These are phyloP conservation scores for Pristionchus pacificus DNA, from an alignment of 1,140 invertebrate genomes.

Conservation along the genomic window DNA sequence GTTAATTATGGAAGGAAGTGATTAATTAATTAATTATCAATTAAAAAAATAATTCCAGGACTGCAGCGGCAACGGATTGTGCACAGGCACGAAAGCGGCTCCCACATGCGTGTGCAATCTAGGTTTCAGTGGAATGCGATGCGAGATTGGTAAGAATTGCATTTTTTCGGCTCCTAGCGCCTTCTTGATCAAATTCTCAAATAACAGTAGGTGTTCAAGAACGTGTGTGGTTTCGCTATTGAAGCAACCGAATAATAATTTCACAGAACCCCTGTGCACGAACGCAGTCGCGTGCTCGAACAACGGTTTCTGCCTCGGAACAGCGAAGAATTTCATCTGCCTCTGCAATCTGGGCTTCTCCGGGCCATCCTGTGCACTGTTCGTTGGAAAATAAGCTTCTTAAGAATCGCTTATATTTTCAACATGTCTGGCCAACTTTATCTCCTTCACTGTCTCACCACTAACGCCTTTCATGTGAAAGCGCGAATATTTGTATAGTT, in stretches of 20 bases:
- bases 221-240: background rate
- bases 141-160: conserved; percentile 24
- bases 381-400: background rate
- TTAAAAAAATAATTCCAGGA: too few relatives aligned
- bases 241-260: background rate
- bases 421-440: too few relatives aligned
- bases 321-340: conserved; percentile 34
- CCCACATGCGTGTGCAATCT: conserved; percentile 33
- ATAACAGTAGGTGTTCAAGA: too few relatives aligned
- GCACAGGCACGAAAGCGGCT: conserved; percentile 36
- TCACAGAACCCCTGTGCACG: conserved; percentile 34
- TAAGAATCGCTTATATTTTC: too few relatives aligned
- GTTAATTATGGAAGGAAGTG: too few relatives aligned
- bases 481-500: too few relatives aligned
- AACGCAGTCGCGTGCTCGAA: conserved; percentile 28
- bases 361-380: background rate
- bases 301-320: conserved; percentile 37
- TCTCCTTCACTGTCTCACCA: too few relatives aligned
- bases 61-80: conserved; percentile 39
- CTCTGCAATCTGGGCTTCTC: conserved; percentile 31
- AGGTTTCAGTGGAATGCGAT: conserved; percentile 36
- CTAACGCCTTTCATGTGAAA: too few relatives aligned
- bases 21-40: too few relatives aligned
- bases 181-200: too few relatives aligned
- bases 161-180: background rate